Evolutionary conservation across 2,113 vertebrate species (phyloP).

Genomic region (Maccullochella peelii): DNA sequence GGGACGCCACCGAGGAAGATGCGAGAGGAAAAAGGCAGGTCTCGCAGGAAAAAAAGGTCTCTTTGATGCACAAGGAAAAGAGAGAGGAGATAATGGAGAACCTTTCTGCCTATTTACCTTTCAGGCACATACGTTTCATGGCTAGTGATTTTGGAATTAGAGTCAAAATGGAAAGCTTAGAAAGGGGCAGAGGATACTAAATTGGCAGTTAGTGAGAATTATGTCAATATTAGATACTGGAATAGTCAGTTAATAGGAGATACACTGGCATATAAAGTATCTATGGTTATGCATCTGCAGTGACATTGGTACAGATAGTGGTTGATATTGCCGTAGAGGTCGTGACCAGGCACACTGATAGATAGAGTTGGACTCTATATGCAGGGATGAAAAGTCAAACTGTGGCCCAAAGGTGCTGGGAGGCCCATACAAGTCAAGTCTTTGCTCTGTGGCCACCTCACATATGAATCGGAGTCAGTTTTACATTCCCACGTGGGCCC

Average conservation of each 20-base stretch:
- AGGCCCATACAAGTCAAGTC: conserved; percentile 42
- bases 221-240: conserved; percentile 34
- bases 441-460: conserved; percentile 51
- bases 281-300: conserved; percentile 43
- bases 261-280: conserved; percentile 29
- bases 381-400: conserved; percentile 66
- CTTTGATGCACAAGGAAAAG: conserved; percentile 7
- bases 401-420: conserved; percentile 43
- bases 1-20: conserved; percentile 44
- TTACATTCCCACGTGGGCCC: conserved; percentile 43
- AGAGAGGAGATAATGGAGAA: conserved; percentile 40
- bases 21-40: conserved; percentile 32
- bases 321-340: conserved; percentile 60
- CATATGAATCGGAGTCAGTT: conserved; percentile 41
- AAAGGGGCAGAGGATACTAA: conserved; percentile 14
- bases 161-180: conserved; percentile 11
- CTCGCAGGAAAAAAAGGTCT: neutral
- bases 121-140: conserved; percentile 56
- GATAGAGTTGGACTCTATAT: conserved; percentile 48
- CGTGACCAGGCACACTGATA: conserved; percentile 63
- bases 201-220: conserved; percentile 59
- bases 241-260: conserved; percentile 47
- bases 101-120: conserved; percentile 45
- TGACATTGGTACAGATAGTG: conserved; percentile 42
- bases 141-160: conserved; percentile 23